These are phyloP conservation scores for Cnemophilus loriae DNA, from an alignment of 2,113 vertebrate genomes.

Conservation along the genomic window DNA sequence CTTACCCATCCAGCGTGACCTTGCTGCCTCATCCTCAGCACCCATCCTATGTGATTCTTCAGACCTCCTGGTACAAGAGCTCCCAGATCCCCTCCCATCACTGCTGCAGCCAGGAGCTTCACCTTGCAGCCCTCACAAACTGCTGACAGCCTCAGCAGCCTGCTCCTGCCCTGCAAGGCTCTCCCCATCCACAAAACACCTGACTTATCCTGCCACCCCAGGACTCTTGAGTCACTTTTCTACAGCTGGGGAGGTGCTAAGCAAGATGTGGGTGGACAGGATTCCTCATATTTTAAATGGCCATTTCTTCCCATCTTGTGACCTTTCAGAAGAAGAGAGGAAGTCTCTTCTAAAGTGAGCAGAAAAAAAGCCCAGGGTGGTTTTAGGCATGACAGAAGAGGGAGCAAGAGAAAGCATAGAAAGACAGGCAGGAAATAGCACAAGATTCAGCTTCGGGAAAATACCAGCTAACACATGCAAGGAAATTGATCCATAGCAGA, in stretches of 20 bases:
- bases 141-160: neutral
- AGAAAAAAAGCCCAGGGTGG: neutral
- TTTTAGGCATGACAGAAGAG: neutral
- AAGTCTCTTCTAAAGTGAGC: neutral
- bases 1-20: neutral
- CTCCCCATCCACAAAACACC: neutral
- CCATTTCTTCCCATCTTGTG: neutral
- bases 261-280: neutral
- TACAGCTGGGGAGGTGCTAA: neutral
- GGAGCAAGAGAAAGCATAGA: neutral
- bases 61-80: neutral
- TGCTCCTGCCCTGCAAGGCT: neutral
- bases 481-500: neutral
- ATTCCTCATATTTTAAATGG: neutral
- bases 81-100: neutral
- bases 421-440: slow-evolving; percentile 15
- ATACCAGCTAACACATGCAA: neutral
- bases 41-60: neutral
- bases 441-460: neutral
- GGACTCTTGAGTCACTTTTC: neutral
- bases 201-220: neutral
- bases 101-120: neutral
- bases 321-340: neutral
- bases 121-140: rapidly evolving
- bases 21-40: neutral